Evolutionary conservation across 2,113 vertebrate genomes (phyloP).

Genomic region (Excalfactoria chinensis): DNA sequence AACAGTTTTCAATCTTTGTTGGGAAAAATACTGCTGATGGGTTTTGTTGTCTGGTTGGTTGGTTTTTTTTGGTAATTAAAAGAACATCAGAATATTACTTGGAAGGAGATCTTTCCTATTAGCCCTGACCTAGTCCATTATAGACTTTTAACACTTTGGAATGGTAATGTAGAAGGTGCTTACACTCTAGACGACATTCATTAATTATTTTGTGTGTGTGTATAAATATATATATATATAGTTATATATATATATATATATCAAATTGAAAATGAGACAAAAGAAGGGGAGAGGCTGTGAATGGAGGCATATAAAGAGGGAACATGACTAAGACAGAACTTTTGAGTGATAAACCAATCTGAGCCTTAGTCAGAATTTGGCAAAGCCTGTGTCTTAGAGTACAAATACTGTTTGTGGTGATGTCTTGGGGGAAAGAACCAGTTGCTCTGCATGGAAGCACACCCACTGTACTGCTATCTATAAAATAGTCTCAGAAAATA

Average conservation of each 20-base stretch:
- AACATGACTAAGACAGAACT: background rate
- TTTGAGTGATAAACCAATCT: background rate
- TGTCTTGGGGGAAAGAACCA: background rate
- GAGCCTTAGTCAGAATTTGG: background rate
- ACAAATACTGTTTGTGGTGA: background rate
- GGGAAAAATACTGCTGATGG: background rate
- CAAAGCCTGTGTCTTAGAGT: background rate
- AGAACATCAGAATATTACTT: background rate
- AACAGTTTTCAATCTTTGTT: background rate
- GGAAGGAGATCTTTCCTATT: background rate
- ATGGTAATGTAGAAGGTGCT: background rate
- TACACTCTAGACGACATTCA: background rate
- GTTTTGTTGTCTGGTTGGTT: background rate
- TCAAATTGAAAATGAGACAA: background rate
- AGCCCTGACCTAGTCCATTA: background rate
- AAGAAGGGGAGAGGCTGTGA: background rate
- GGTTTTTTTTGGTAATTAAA: background rate
- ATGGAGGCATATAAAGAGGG: background rate
- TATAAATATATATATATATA: no score
- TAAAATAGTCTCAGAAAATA: background rate
- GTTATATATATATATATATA: background rate
- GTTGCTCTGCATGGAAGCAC: background rate
- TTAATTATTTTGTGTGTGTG: background rate
- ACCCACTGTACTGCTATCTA: background rate
- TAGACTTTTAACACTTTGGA: background rate